Conservation (phyloP, 2,888 invertebrate species). For the Noctua pronuba region DNA sequence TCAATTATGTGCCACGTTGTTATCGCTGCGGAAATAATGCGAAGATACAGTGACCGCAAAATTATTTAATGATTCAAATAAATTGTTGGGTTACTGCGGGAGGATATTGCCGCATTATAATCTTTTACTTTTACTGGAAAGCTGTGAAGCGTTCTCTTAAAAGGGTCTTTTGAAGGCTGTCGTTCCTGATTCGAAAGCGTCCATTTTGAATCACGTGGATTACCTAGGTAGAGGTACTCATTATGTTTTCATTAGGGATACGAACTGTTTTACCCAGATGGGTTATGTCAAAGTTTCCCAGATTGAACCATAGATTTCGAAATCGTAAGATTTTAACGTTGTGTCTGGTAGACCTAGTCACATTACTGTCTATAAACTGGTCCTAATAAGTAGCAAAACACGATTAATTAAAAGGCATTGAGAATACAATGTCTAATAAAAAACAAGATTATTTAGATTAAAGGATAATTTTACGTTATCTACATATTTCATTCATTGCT, state of each 20-base stretch:
- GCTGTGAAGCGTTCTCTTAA: not conserved
- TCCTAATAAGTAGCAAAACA: not conserved
- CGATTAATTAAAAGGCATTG: not conserved
- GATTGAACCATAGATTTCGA: not conserved
- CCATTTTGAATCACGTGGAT: not conserved
- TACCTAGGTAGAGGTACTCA: not conserved
- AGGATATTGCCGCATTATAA: not conserved
- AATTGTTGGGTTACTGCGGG: not conserved
- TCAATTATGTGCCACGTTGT: not conserved
- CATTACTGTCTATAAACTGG: not conserved
- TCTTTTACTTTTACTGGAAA: not conserved
- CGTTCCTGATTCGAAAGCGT: too few species aligned
- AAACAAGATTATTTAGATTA: conserved; percentile 26
- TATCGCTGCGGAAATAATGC: conserved; percentile 1
- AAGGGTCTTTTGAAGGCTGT: not conserved
- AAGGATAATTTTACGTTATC: not conserved
- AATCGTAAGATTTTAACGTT: too few species aligned
- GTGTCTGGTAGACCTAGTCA: too few species aligned
- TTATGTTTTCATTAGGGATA: not conserved
- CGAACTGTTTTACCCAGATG: too few species aligned
- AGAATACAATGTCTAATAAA: not conserved
- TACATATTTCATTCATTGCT: conserved; percentile 30
- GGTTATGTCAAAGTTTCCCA: too few species aligned
- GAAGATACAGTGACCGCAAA: not conserved
- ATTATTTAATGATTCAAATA: not conserved